Evolutionary conservation across 2,797 vertebrate genomes (phyloP).

Genomic region (Cryptoprocta ferox): DNA sequence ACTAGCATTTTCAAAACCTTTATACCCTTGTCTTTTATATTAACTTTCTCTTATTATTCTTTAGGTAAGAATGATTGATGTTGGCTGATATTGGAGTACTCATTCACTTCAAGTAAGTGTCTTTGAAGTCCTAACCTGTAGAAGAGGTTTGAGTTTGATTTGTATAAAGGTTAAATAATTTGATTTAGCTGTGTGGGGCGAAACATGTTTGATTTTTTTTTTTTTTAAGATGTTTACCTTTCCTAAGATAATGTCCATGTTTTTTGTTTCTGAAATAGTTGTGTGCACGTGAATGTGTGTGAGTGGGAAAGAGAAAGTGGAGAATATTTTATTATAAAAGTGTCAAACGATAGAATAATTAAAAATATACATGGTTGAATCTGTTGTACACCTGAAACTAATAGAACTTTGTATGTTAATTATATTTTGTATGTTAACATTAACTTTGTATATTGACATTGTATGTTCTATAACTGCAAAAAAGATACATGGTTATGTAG

Average conservation of each 20-base stretch:
- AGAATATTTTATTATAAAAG: neutral
- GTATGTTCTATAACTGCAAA: too few species aligned
- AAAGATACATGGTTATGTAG: neutral
- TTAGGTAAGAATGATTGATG: slow-evolving; percentile 88
- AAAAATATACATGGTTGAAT: neutral
- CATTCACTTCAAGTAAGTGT: slow-evolving; percentile 83
- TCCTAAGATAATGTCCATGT: neutral
- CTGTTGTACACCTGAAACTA: neutral
- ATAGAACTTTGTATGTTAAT: neutral
- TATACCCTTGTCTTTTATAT: slow-evolving; percentile 71
- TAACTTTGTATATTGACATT: too few species aligned
- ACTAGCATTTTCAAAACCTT: slow-evolving; percentile 81
- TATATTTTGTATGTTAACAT: neutral
- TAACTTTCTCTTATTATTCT: slow-evolving; percentile 87
- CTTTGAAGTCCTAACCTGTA: neutral
- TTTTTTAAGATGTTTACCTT: neutral
- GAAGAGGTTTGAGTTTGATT: neutral
- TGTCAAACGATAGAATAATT: neutral
- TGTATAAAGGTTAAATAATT: neutral
- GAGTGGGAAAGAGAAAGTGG: neutral
- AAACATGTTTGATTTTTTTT: neutral
- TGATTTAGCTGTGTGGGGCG: neutral
- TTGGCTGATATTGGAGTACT: slow-evolving; percentile 85
- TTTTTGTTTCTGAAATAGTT: neutral
- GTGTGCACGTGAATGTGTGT: neutral